Evolutionary conservation across 2,113 vertebrate species (phyloP).

Genomic region (Cichladusa arquata): DNA sequence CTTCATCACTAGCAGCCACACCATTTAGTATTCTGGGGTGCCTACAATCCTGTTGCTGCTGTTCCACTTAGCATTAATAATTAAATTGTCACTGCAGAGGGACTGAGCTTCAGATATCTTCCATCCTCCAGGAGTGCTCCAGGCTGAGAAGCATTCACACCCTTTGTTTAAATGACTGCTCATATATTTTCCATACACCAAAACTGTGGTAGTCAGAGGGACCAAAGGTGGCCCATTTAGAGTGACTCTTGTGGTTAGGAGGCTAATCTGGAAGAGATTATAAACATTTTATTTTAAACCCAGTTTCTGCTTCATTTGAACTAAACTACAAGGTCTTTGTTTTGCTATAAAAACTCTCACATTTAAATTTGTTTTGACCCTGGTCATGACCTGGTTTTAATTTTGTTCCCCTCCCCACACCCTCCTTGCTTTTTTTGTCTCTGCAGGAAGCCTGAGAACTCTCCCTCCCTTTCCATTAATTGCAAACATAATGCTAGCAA

Average conservation of each 20-base stretch:
- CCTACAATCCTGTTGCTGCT: slow-evolving; percentile 33
- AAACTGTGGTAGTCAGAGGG: neutral
- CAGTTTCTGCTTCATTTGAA: slow-evolving; percentile 18
- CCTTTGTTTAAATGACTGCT: slow-evolving; percentile 13
- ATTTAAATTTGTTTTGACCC: slow-evolving; percentile 26
- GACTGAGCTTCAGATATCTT: slow-evolving; percentile 4
- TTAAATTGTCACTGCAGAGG: neutral
- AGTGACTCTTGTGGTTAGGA: neutral
- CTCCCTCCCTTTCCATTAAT: neutral
- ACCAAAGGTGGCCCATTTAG: neutral
- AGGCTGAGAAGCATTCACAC: neutral
- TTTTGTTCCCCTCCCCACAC: neutral
- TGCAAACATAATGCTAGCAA: neutral
- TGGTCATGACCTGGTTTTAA: neutral
- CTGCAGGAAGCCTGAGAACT: neutral
- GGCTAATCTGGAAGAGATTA: neutral
- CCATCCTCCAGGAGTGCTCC: neutral
- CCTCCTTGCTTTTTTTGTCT: neutral
- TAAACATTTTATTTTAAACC: neutral
- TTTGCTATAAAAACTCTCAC: neutral
- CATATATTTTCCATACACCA: neutral
- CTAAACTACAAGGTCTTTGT: neutral
- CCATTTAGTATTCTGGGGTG: neutral
- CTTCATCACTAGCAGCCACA: neutral
- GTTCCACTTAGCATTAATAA: slow-evolving; percentile 50